Evolutionary conservation across 2,888 invertebrate genomes (phyloP).

Genomic region (Hypomecis punctinalis): DNA sequence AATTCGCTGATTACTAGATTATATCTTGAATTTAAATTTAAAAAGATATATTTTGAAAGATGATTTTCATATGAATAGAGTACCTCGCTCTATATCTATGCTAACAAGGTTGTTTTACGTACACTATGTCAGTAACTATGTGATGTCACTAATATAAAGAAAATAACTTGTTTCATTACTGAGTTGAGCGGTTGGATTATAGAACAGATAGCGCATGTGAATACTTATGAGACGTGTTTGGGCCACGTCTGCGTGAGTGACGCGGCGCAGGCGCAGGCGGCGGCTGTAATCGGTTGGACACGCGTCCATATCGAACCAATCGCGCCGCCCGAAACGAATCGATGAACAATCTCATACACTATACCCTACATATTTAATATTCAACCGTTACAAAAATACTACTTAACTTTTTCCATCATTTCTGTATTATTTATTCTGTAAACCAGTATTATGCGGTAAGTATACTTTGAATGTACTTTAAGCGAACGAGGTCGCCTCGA

Average conservation of each 20-base stretch:
- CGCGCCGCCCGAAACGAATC: conserved; percentile 12
- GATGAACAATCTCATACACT: conserved; percentile 8
- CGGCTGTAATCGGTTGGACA: conserved; percentile 26
- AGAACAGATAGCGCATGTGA: background rate
- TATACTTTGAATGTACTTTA: background rate
- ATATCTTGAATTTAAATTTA: too few relatives aligned
- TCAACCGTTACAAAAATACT: background rate
- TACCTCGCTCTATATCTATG: too few relatives aligned
- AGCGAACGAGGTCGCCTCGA: conserved; percentile 17
- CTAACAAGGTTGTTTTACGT: too few relatives aligned
- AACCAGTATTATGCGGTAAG: conserved; percentile 3
- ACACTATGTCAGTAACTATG: too few relatives aligned
- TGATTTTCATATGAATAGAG: too few relatives aligned
- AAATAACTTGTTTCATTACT: too few relatives aligned
- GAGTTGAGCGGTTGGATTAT: too few relatives aligned
- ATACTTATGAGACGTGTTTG: conserved; percentile 1
- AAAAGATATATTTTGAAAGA: too few relatives aligned
- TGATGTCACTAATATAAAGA: too few relatives aligned
- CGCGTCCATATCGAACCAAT: conserved; percentile 28
- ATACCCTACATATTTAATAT: conserved; percentile 3
- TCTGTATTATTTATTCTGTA: conserved; percentile 5
- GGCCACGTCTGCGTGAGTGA: conserved; percentile 24
- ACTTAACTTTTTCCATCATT: conserved; percentile 6
- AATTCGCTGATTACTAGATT: too few relatives aligned
- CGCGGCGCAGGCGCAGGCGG: background rate